A percentile compares a stretch with the other conserved stretches of the same genome.
phyloP scores from a whole-genome alignment of 2,797 vertebrate species.

The Intellagama lesueurii region DNA sequence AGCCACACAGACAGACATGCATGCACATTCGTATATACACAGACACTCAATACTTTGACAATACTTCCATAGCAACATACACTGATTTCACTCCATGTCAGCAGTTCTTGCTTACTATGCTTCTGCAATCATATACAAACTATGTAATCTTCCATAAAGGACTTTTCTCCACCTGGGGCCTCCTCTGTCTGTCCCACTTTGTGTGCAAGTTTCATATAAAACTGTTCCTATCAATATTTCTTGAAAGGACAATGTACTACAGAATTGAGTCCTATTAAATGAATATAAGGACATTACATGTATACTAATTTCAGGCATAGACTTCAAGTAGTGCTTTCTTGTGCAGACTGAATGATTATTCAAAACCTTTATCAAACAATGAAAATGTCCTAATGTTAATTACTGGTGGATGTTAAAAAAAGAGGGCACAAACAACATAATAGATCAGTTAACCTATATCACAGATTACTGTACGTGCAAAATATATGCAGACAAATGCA shows the following conservation, averaged over 20 bases:
- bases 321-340: background rate
- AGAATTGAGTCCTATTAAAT: conserved; percentile 46
- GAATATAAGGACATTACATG: conserved; percentile 30
- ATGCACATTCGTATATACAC: background rate
- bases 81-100: background rate
- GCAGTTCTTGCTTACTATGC: background rate
- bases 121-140: conserved; percentile 35
- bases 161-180: background rate
- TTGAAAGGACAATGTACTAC: conserved; percentile 46
- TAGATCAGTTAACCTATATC: background rate
- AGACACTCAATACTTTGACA: background rate
- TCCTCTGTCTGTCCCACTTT: background rate
- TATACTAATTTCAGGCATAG: background rate
- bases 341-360: conserved; percentile 7
- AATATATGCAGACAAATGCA: conserved; percentile 45
- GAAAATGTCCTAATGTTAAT: background rate
- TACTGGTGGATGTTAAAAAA: background rate
- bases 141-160: background rate
- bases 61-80: background rate
- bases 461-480: conserved; percentile 31
- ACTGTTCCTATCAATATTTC: conserved; percentile 33
- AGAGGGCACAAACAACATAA: background rate
- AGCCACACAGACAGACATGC: no score
- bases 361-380: background rate
- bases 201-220: background rate